phyloP scores from a whole-genome alignment of 2,888 invertebrate species.

The Gastrophysa polygoni region DNA sequence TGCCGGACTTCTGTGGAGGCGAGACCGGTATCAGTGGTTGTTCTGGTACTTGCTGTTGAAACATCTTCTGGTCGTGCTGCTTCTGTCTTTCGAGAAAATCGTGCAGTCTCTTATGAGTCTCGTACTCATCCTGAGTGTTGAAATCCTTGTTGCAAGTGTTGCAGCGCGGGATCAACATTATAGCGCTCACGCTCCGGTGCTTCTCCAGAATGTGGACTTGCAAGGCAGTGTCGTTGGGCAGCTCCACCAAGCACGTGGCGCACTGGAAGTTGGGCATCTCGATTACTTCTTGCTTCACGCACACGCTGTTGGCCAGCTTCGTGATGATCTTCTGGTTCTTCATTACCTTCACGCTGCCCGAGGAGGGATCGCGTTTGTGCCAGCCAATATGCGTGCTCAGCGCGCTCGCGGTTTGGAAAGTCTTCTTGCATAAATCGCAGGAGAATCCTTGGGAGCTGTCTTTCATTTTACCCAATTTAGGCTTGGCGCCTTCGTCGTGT shows the following conservation, averaged over 20 bases:
- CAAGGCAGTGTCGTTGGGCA: slow-evolving; percentile 53
- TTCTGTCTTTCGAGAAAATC: slow-evolving; percentile 55
- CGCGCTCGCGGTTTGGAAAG: slow-evolving; percentile 65
- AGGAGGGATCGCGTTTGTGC: slow-evolving; percentile 60
- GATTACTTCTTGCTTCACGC: slow-evolving; percentile 35
- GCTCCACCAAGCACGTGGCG: slow-evolving; percentile 44
- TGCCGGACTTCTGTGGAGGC: slow-evolving; percentile 39
- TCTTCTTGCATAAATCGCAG: slow-evolving; percentile 70
- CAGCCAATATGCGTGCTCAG: slow-evolving; percentile 67
- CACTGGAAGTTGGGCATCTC: slow-evolving; percentile 50
- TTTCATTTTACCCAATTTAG: slow-evolving; percentile 30
- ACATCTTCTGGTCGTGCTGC: slow-evolving; percentile 35
- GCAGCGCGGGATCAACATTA: slow-evolving; percentile 56
- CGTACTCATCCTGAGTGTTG: slow-evolving; percentile 65
- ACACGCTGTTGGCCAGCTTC: slow-evolving; percentile 14
- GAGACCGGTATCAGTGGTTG: background rate
- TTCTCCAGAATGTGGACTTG: slow-evolving; percentile 55
- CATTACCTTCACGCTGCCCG: slow-evolving; percentile 52
- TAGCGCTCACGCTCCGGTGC: slow-evolving; percentile 52
- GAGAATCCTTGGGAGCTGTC: slow-evolving; percentile 56
- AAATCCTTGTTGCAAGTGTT: slow-evolving; percentile 68
- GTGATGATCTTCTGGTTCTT: slow-evolving; percentile 23
- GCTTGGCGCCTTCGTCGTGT: slow-evolving; percentile 45
- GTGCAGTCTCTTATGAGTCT: slow-evolving; percentile 63
- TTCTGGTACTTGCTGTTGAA: slow-evolving; percentile 51